Evolutionary conservation across 2,888 invertebrate genomes (phyloP), one percentile per base, ranked within the genome.

Genomic region (Muscina levida): DNA sequence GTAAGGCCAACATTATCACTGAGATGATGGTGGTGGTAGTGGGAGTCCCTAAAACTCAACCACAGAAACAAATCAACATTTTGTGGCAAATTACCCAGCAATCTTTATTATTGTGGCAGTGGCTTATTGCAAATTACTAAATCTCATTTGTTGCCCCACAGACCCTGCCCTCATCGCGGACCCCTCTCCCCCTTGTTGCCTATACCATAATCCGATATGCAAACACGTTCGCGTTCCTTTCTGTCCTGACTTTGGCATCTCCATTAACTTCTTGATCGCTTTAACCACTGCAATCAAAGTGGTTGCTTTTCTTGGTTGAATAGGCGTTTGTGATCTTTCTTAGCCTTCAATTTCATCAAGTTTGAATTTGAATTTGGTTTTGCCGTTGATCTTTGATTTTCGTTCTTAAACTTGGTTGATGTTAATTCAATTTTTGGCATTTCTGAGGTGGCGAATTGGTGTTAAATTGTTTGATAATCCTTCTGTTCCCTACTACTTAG

Each of bases 291-390:
- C 3, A 31, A 31, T 31, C 31, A 31, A 31, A 5, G 31, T 31
- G 42, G 19, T 62, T 62, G 62, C 13, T 57, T 4, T 31, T 31
- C 1, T 39, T 59, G 37, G 44, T n/a, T n/a, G n/a, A n/a, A n/a
- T 66, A 70, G 68, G 67, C 67, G 67, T 44, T 62, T 62, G 24
- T 81, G 81, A 81, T 81, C 81, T 81, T 67, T 75, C 22, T 37
- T 48, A 75, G 77, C 74, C 81, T 81, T 81, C 74, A 81, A 81
- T 77, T 81, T 81, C 81, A 81, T 81, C 81, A 81, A 81, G 68
- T 81, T 77, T 73, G 67, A 70, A 56, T 15, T 31, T 44, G 44
- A 31, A 31, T 39, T 37, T 13, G 39, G 39, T 68, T 39, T 74
- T 73, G 74, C 59, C 59, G 74, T 72, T 81, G 81, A 81, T 77